Evolutionary conservation across 2,888 invertebrate species (phyloP), one percentile per base, ranked within the genome.

Genomic region (Patella ulyssiponensis): DNA sequence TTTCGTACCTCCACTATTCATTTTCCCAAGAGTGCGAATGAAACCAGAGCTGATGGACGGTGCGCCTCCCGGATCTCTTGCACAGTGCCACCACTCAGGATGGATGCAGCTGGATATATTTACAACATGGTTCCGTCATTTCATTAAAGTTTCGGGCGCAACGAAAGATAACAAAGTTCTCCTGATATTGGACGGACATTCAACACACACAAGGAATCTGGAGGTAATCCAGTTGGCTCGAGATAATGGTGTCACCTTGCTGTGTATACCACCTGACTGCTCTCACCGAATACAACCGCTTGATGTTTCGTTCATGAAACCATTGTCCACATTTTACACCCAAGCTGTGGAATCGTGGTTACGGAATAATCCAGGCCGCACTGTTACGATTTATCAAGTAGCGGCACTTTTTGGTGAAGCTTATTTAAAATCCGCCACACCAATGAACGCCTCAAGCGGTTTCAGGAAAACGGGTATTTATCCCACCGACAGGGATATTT

Each of bases 1-100:
- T 20, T 75, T 54, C 17, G 27, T 84, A 4, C 80, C 83, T 33
- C 33, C 33, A 2, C 15, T 58, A 17, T 15, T 58, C 7, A 58
- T 58, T 14, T 58, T 58, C 17, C 58, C 58, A 11, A 17, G 58
- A 1, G 15, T 14, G 9, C 2, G 58, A 14, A 58, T 58, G 58
- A 58, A 58, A 20, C 14, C 17, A 15, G 17, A 58, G 3, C 58
- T 58, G 20, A 58, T 58, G 20, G 20, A 11, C 9, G 71, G 71
- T 12, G 51, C 71, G 1, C 71, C 20, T 9, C 23, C 20, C 7
- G 71, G 51, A 71, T 14, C 71, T 7, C 17, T 14, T 9, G 12
- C 17, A n/a, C 20, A 33, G 2, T 71, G 71, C 17, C 71, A 71
- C 9, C 1, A 9, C 12, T 20, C 9, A 1, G 71, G 71, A 23